Evolutionary conservation across 2,888 invertebrate genomes (phyloP), one percentile per base, ranked within the genome.

Genomic region (Sturmia bella): DNA sequence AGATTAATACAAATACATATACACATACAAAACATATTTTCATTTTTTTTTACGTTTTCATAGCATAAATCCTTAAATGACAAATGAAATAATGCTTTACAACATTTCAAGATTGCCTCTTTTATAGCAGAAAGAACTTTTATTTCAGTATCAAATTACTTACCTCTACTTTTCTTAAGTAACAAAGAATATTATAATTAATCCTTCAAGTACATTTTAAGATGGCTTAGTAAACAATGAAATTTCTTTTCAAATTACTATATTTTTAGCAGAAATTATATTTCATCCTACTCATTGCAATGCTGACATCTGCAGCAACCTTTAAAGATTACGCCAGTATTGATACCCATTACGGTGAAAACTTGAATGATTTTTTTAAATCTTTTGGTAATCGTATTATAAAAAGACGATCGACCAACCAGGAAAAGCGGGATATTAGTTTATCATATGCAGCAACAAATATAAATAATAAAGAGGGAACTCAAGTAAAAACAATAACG

Each of bases 381-480:
- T 43, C 54, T 21, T 83, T 83, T 59, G 84, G 83, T 13, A 68
- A 11, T 3, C 74, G 68, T 59, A 27, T 66, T 37, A 70, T 64
- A 12, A 79, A 52, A 21, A 48, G 70, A 70, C 32, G 84, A 50
- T 66, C 83, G 7, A 39, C 66, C 3, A 75, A 87, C 73, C 89
- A 87, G 50, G 84, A 86, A 9, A 90, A 91, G 75, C 78, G 90
- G 48, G 91, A 91, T 63, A 84, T 90, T n/a, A 91, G 90, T 80
- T 85, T 89, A 39, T 91, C 91, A 72, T 91, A 90, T 87, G 86
- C 91, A 9, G 91, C 91, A 12, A 90, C 91, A 64, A 89, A 91
- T 52, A 90, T 91, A 57, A 89, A 89, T 37, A 89, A 90, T 41
- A 90, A 89, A 74, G 88, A 89, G 61, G 91, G 91, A 9, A 89